These are phyloP conservation scores for Colossoma macropomum DNA, from an alignment of 2,113 vertebrate genomes.

Conservation along the genomic window DNA sequence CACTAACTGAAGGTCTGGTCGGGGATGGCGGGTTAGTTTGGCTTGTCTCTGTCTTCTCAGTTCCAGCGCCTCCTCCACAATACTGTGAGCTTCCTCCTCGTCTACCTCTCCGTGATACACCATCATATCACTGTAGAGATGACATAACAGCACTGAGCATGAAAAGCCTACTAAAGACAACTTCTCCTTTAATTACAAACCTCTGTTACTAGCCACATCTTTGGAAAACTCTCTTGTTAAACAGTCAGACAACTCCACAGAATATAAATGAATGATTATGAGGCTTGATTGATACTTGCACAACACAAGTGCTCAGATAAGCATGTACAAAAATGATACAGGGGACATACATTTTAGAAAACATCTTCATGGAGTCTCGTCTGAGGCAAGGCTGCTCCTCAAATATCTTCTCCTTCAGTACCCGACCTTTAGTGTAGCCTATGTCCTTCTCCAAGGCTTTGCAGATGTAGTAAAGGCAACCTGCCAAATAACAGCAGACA, in stretches of 20 bases:
- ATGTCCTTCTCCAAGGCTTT: conserved; percentile 94
- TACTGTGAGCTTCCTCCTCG: conserved; percentile 80
- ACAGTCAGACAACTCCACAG: background rate
- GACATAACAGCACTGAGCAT: background rate
- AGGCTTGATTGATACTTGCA: background rate
- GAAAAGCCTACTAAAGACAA: background rate
- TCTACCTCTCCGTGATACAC: conserved; percentile 87
- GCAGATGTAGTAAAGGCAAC: conserved; percentile 93
- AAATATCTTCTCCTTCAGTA: conserved; percentile 95
- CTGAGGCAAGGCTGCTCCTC: conserved; percentile 92
- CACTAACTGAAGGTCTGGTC: conserved; percentile 85
- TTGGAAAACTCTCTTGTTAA: too few relatives aligned
- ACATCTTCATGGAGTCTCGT: conserved; percentile 93
- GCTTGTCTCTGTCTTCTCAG: conserved; percentile 86
- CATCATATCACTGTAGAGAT: conserved; percentile 84
- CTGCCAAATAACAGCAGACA: conserved; percentile 66
- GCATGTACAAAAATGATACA: background rate
- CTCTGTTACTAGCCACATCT: background rate
- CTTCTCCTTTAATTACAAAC: background rate
- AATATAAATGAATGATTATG: background rate
- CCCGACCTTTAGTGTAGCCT: conserved; percentile 91
- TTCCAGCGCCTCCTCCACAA: conserved; percentile 89
- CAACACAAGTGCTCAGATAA: background rate
- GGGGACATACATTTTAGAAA: conserved; percentile 86
- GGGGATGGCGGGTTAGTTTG: conserved; percentile 78